phyloP scores from a whole-genome alignment of 2,113 vertebrate genomes.

The Mesembrinibis cayennensis region DNA sequence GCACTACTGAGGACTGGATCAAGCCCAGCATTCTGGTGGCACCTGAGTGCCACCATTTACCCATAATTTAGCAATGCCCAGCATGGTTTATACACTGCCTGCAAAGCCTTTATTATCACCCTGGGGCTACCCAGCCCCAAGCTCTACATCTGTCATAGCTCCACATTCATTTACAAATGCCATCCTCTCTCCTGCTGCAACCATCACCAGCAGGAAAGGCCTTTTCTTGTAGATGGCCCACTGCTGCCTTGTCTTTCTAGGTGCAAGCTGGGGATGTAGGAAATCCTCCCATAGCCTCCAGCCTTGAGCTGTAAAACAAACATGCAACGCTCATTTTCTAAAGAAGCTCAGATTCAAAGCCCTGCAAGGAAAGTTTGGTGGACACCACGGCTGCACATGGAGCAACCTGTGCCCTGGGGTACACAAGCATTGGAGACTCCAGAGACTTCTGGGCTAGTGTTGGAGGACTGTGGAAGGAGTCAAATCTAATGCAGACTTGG shows the following conservation, averaged over 20 bases:
- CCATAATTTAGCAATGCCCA: not conserved
- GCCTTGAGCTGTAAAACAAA: not conserved
- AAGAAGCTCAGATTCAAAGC: not conserved
- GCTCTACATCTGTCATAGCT: not conserved
- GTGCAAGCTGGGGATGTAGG: not conserved
- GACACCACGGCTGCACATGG: not conserved
- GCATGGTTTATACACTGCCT: not conserved
- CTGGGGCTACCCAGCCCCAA: not conserved
- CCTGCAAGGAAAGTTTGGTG: not conserved
- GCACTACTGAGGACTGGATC: not conserved
- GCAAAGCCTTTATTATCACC: not conserved
- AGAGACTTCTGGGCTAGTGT: not conserved
- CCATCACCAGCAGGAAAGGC: not conserved
- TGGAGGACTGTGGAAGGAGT: not conserved
- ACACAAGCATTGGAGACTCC: not conserved
- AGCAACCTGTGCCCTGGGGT: not conserved
- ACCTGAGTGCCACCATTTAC: not conserved
- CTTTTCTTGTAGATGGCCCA: not conserved
- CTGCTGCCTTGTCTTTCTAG: not conserved
- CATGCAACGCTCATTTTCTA: not conserved
- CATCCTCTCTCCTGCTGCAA: not conserved
- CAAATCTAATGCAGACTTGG: not conserved
- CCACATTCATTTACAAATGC: not conserved
- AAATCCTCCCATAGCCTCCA: not conserved
- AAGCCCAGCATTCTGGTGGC: not conserved